Base-by-base conservation (phyloP, 2,113 vertebrate genomes). In the Glaucomys volans region DNA sequence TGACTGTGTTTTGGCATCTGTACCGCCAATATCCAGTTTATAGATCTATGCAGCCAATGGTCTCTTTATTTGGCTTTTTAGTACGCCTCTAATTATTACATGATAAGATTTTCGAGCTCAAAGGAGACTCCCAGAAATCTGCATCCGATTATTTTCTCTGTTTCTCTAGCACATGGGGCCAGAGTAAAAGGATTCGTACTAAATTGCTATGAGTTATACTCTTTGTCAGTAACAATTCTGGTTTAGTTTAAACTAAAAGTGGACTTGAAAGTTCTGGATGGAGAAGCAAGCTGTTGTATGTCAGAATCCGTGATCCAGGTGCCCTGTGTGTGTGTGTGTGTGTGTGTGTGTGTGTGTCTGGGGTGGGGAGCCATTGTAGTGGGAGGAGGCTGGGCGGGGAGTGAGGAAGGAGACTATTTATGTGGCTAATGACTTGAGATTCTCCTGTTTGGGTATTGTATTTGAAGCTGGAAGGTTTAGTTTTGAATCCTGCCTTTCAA, bases 1-100 rank as follows among this genome's bases (percentile, higher is more conserved):
- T 5, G 76, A 88, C 93, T 98, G 96, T 97, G 92, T 98, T 98
- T 96, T 98, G 97, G 97, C 50, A 18, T 94, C 69, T 0, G 50
- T 95, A 95, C 66, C 94, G 62, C 95, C 96, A 87, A 97, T 95
- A 97, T 71, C 44, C 96, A 96, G 96, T 98, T 98, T 97, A 97
- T 95, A 97, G 95, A 62, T 87, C 96, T 97, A 95, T 83, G 92
- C 92, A 97, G 96, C 87, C 47, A 98, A 66, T 0, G 0, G 66
- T 59, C 96, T 91, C 93, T 98, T 94, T 97, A 90, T 96, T 92
- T 96, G 93, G 94, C 74, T 95, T 97, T 98, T 97, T 80, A 96
- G 72, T 96, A 72, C 52, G 52, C 35, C 88, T 96, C 76, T 84
- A 37, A 95, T 96, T 97, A 93, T 91, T 96, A 88, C 90, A 67